A percentile compares a stretch with the other conserved stretches of the same genome.
These are phyloP conservation scores for Hylomyscus alleni DNA, from an alignment of 2,797 vertebrate genomes.

Conservation along the genomic window DNA sequence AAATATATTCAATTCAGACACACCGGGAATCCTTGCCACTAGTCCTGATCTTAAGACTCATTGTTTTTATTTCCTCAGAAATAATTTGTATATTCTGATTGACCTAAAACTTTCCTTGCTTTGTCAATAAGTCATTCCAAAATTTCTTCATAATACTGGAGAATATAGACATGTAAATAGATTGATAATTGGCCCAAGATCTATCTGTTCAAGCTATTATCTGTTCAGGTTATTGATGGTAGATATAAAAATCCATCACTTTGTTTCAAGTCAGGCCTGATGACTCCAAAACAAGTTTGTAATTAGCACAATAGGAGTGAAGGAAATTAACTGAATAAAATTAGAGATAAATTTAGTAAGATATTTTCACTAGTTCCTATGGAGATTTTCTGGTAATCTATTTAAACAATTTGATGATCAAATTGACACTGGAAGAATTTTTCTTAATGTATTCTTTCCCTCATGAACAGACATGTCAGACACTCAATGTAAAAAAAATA, in stretches of 20 bases:
- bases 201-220: background rate
- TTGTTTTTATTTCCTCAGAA: slow-evolving; percentile 13
- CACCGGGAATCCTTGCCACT: background rate
- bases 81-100: slow-evolving; percentile 22
- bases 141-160: slow-evolving; percentile 25
- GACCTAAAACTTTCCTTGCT: slow-evolving; percentile 32
- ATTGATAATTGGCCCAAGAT: slow-evolving; percentile 5
- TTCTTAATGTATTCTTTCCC: background rate
- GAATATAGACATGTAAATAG: background rate
- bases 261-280: slow-evolving; percentile 21
- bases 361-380: background rate
- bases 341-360: slow-evolving; percentile 28
- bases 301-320: slow-evolving; percentile 15
- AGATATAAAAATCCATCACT: slow-evolving; percentile 53
- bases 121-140: slow-evolving; percentile 31
- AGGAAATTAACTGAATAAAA: slow-evolving; percentile 63
- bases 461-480: background rate
- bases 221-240: background rate
- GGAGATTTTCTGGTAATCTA: slow-evolving; percentile 44
- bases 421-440: background rate
- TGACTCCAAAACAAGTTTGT: background rate
- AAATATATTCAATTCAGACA: background rate
- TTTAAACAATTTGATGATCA: slow-evolving; percentile 19
- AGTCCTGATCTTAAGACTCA: background rate
- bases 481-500: background rate